Conservation (phyloP, 2,888 invertebrate genomes). For the Lordiphosa andalusiaca region DNA sequence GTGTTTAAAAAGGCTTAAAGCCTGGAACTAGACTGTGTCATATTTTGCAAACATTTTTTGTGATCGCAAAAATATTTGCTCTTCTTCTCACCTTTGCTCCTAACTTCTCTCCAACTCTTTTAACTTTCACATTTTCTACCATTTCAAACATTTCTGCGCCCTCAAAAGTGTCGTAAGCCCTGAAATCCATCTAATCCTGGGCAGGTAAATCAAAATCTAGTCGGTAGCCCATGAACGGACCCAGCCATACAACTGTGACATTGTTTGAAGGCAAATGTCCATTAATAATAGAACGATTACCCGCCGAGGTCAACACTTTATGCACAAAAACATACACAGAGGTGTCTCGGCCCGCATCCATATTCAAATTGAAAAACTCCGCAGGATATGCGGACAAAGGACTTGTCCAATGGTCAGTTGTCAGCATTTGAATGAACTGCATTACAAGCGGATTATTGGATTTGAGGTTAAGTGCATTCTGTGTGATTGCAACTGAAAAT, state of each 20-base stretch:
- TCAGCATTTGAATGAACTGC: slow-evolving; percentile 50
- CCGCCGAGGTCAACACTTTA: slow-evolving; percentile 63
- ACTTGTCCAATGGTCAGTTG: slow-evolving; percentile 31
- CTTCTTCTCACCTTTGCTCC: too few relatives aligned
- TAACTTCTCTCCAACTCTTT: too few relatives aligned
- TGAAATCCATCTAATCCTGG: slow-evolving; percentile 43
- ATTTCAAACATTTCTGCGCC: slow-evolving; percentile 6
- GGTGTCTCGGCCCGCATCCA: slow-evolving; percentile 37
- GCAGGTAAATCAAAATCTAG: slow-evolving; percentile 48
- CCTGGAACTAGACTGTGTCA: too few relatives aligned
- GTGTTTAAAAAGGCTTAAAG: too few relatives aligned
- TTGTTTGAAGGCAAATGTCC: slow-evolving; percentile 56
- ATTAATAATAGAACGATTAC: slow-evolving; percentile 71
- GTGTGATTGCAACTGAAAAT: slow-evolving; percentile 37
- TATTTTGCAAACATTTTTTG: too few relatives aligned
- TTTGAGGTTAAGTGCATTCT: slow-evolving; percentile 71
- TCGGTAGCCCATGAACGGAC: slow-evolving; percentile 40
- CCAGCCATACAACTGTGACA: slow-evolving; percentile 51
- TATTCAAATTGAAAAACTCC: slow-evolving; percentile 64
- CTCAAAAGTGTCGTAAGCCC: slow-evolving; percentile 40
- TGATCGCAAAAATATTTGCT: too few relatives aligned
- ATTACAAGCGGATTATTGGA: slow-evolving; percentile 75
- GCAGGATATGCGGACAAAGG: slow-evolving; percentile 47
- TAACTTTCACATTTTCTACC: neutral
- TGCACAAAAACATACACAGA: slow-evolving; percentile 25